These are phyloP conservation scores for Psittacus erithacus DNA, from an alignment of 2,113 vertebrate species.

Conservation along the genomic window DNA sequence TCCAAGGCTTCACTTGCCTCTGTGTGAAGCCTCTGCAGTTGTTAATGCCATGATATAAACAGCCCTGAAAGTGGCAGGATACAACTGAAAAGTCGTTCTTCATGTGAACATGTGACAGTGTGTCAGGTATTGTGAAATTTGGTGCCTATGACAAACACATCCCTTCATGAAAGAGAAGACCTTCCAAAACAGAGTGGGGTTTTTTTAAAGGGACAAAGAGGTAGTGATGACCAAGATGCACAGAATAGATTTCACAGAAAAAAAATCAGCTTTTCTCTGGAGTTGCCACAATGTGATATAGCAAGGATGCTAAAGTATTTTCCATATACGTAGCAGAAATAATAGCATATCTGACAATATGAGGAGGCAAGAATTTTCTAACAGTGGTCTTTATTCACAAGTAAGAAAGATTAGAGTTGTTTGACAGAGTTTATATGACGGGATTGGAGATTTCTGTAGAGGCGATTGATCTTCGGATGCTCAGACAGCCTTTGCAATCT, in stretches of 20 bases:
- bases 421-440: background rate
- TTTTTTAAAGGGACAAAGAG: background rate
- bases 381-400: background rate
- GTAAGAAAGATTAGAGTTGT: background rate
- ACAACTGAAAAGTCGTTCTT: background rate
- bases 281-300: background rate
- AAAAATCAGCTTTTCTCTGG: background rate
- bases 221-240: accelerated
- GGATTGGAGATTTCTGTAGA: background rate
- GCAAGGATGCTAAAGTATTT: background rate
- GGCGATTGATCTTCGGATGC: background rate
- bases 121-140: background rate
- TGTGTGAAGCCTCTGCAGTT: background rate
- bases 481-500: background rate
- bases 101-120: accelerated
- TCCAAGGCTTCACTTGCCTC: background rate
- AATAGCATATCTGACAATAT: background rate
- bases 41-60: background rate
- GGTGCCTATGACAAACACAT: background rate
- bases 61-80: background rate
- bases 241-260: background rate
- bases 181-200: background rate
- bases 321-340: background rate
- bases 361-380: background rate
- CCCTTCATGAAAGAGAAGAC: background rate